A percentile compares a stretch with the other conserved stretches of the same genome.
Evolutionary conservation across 2,797 vertebrate species (phyloP).

Genomic region (Poeciliopsis gracilis): DNA sequence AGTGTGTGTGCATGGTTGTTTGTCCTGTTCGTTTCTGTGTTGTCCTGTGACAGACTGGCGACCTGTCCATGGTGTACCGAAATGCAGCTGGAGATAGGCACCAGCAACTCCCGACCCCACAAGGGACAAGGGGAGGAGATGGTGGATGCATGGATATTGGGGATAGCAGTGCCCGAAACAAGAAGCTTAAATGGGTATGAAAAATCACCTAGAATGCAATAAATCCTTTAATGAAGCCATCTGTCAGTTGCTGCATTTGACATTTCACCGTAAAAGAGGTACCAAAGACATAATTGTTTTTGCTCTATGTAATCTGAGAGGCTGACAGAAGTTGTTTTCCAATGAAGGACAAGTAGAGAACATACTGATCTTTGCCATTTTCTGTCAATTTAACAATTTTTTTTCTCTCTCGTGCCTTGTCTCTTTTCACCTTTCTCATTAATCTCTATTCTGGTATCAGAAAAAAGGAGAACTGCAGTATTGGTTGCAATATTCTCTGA

Average conservation of each 20-base stretch:
- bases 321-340: constrained; percentile 18
- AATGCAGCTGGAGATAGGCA: too few relatives aligned
- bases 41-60: too few relatives aligned
- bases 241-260: background rate
- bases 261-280: background rate
- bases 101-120: too few relatives aligned
- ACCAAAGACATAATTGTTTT: background rate
- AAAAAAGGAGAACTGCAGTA: constrained; percentile 37
- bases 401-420: background rate
- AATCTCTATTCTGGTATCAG: constrained; percentile 42
- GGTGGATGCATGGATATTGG: too few relatives aligned
- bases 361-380: constrained; percentile 24
- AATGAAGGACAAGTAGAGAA: constrained; percentile 12
- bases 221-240: background rate
- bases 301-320: background rate
- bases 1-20: too few relatives aligned
- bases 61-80: too few relatives aligned
- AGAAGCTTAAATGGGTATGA: background rate
- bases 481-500: constrained; percentile 32
- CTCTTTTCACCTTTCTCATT: constrained; percentile 30
- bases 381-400: constrained; percentile 29
- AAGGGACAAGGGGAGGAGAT: too few relatives aligned
- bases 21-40: too few relatives aligned
- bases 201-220: background rate
- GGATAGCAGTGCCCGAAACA: background rate